Base-by-base conservation (phyloP, 1,140 invertebrate species). In the Papilio polytes region DNA sequence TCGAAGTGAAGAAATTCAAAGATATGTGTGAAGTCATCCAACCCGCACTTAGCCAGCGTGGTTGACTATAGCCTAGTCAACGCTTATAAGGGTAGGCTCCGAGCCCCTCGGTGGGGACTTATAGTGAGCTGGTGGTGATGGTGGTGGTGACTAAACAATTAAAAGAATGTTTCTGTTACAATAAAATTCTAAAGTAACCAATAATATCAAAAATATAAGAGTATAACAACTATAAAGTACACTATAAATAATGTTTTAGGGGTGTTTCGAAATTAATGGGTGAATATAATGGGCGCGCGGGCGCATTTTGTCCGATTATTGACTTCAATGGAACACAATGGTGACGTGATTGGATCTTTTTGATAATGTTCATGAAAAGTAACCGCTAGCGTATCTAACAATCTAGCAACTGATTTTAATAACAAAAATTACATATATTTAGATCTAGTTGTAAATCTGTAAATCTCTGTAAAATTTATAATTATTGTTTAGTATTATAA, bases 291-390 rank as follows among this genome's bases (percentile, higher is more conserved):
- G 77, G 76, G 20, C 76, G 77, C 31, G 18, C 77, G 15, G 59
- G 36, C 36, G 41, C 56, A 46, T 78, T 78, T 78, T 78, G 59
- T 36, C 77, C 77, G 77, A 78, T 78, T 66, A 78, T 78, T 78
- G 41, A 78, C 53, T 78, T 59, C 77, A 46, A 66, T 20, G 53
- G 56, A 78, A 66, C 41, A 78, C 77, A 78, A 78, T 78, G 59
- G 77, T 78, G 77, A 78, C 77, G 48, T 66, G 77, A 78, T 78
- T 78, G 77, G 77, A 36, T 66, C 59, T 59, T 66, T 36, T 78
- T 78, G 56, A 78, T 78, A 46, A 63, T 66, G 41, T 31, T 22
- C 59, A 41, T 20, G 59, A 51, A 48, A 76, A 22, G 4, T 15
- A 31, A 70, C 12, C 63, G 13, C 63, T 36, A 31, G 63, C 26